phyloP scores from a whole-genome alignment of 2,113 vertebrate genomes.

The Boulengeromyrus knoepffleri region DNA sequence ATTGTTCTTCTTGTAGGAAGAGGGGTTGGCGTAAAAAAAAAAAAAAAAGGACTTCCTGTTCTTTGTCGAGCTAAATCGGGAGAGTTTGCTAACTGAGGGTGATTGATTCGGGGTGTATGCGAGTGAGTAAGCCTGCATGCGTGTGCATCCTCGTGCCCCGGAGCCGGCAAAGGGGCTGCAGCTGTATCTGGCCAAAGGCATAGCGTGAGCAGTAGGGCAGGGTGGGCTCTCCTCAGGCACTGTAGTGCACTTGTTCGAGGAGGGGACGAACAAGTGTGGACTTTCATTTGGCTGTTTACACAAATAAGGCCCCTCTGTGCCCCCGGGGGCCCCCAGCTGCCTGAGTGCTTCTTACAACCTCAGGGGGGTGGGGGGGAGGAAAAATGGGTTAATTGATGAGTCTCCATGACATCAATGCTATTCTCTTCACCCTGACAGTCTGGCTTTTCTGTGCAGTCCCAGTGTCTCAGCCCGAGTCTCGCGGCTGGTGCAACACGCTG shows the following conservation, averaged over 20 bases:
- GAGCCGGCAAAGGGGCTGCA: conserved; percentile 38
- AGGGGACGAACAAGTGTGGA: conserved; percentile 43
- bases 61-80: conserved; percentile 8
- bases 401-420: conserved; percentile 47
- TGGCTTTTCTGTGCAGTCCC: conserved; percentile 42
- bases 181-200: conserved; percentile 39
- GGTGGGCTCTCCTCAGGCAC: conserved; percentile 40
- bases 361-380: conserved; percentile 27
- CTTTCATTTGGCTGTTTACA: conserved; percentile 58
- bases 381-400: conserved; percentile 44
- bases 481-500: conserved; percentile 46
- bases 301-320: conserved; percentile 48
- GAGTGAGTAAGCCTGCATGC: neutral
- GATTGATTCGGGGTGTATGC: conserved; percentile 7
- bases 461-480: conserved; percentile 40
- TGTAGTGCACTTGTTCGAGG: conserved; percentile 63
- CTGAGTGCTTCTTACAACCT: conserved; percentile 25
- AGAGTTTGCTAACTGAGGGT: conserved; percentile 16
- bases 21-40: neutral
- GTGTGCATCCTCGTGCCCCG: neutral
- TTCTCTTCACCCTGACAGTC: conserved; percentile 9
- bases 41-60: conserved; percentile 1
- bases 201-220: conserved; percentile 37
- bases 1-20: neutral
- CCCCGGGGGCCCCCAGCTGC: conserved; percentile 31